These are phyloP conservation scores for Podabrus alpinus DNA, from an alignment of 2,888 invertebrate species.

Conservation along the genomic window DNA sequence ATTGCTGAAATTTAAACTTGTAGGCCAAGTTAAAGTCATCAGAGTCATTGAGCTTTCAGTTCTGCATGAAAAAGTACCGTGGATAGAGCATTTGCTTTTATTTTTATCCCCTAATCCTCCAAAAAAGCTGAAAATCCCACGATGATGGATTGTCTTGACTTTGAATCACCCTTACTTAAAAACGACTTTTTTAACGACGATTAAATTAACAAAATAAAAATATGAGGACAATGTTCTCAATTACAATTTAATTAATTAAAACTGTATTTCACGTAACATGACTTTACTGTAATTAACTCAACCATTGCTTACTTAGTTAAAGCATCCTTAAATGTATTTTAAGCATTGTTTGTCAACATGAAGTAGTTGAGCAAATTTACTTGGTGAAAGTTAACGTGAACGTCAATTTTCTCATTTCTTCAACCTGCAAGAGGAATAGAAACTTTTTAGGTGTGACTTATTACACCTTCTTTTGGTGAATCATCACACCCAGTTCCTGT, in stretches of 20 bases:
- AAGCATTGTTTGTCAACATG: neutral
- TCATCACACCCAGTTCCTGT: neutral
- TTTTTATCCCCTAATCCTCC: neutral
- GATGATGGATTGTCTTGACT: neutral
- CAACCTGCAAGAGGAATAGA: neutral
- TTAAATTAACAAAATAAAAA: neutral
- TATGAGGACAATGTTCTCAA: neutral
- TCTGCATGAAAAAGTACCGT: no score
- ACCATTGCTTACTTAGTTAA: no score
- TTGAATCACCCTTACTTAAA: neutral
- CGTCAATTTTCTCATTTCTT: neutral
- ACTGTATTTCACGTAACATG: neutral
- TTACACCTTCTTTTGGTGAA: neutral
- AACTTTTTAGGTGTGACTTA: neutral
- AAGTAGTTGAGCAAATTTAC: neutral
- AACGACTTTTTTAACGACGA: neutral
- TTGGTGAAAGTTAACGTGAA: neutral
- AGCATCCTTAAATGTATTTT: neutral
- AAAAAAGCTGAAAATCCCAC: neutral
- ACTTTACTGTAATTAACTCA: neutral
- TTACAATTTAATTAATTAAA: neutral
- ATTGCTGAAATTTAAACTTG: neutral
- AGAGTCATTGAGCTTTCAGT: neutral
- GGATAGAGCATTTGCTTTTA: neutral
- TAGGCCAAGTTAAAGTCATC: neutral